Evolutionary conservation across 2,888 invertebrate species (phyloP).

Genomic region (Oxycera nigricornis): DNA sequence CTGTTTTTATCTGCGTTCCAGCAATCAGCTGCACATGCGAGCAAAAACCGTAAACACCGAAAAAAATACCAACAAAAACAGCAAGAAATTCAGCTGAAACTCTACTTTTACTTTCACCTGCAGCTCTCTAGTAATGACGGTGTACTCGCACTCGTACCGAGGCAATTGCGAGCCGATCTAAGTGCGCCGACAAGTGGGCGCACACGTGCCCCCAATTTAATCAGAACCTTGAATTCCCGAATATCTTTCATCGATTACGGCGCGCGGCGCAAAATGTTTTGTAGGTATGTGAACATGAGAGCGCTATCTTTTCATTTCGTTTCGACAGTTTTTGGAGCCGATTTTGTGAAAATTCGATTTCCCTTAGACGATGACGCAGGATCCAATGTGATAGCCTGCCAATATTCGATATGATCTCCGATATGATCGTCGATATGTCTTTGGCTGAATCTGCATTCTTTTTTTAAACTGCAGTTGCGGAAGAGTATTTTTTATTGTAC

Average conservation of each 20-base stretch:
- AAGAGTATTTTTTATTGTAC: no score
- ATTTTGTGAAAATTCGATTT: background rate
- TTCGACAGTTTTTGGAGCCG: no score
- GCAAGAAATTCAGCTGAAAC: background rate
- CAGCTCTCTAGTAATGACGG: background rate
- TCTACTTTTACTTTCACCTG: slow-evolving; percentile 33
- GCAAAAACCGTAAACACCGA: slow-evolving; percentile 7
- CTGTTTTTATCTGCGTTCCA: slow-evolving; percentile 18
- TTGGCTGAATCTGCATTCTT: no score
- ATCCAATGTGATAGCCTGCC: no score
- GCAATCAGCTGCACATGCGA: slow-evolving; percentile 24
- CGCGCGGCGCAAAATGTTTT: no score
- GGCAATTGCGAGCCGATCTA: background rate
- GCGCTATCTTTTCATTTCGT: no score
- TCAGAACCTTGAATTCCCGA: slow-evolving; percentile 30
- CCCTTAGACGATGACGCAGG: background rate
- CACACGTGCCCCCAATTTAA: slow-evolving; percentile 28
- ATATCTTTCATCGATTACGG: slow-evolving; percentile 15
- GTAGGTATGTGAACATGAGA: no score
- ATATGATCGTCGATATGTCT: no score
- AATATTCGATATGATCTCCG: no score
- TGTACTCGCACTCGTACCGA: background rate
- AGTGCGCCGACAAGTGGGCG: slow-evolving; percentile 9
- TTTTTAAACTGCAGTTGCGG: no score
- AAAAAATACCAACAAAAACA: slow-evolving; percentile 5